Evolutionary conservation across 2,113 vertebrate genomes (phyloP).

Genomic region (Callospermophilus lateralis): DNA sequence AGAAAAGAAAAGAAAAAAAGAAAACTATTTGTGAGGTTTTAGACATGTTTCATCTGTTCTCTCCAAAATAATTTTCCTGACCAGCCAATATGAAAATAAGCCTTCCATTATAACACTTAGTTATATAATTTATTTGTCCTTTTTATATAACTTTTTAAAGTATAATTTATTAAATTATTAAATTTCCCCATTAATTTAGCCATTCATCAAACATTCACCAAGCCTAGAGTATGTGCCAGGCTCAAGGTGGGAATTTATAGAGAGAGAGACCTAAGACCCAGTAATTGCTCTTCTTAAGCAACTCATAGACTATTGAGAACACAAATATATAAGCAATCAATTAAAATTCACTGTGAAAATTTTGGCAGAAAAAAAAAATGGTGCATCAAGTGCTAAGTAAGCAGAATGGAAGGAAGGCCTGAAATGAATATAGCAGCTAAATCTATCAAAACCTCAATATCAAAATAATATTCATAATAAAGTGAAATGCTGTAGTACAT

Average conservation of each 20-base stretch:
- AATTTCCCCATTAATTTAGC: not conserved
- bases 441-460: not conserved
- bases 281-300: not conserved
- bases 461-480: not conserved
- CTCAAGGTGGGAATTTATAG: not conserved
- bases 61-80: not conserved
- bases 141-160: not conserved
- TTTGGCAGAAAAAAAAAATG: not conserved
- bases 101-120: not conserved
- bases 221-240: not conserved
- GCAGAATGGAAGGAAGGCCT: not conserved
- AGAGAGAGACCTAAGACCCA: not conserved
- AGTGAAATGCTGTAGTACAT: not conserved
- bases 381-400: not conserved
- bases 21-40: not conserved
- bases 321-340: not conserved
- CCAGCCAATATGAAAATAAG: not conserved
- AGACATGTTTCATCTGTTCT: not conserved
- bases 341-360: not conserved
- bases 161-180: conserved; percentile 7
- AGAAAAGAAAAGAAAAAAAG: not conserved
- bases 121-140: not conserved
- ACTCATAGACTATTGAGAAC: not conserved
- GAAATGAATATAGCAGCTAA: not conserved
- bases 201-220: not conserved